phyloP scores from a whole-genome alignment of 2,113 vertebrate genomes.

The Chiloscyllium plagiosum region DNA sequence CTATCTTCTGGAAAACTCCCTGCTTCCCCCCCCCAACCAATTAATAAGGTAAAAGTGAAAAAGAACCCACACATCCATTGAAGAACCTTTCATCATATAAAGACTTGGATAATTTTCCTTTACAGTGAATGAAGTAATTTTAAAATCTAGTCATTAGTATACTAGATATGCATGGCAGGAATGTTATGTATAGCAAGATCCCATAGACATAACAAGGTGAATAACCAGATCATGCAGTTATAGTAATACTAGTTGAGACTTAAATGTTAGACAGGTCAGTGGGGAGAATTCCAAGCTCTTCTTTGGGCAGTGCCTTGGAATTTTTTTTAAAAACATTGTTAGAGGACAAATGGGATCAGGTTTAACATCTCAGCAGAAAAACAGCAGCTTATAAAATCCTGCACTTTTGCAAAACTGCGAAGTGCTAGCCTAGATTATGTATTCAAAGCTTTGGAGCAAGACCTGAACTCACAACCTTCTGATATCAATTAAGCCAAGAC shows the following conservation, averaged over 20 bases:
- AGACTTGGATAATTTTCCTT: background rate
- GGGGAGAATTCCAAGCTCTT: background rate
- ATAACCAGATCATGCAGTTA: background rate
- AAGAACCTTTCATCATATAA: background rate
- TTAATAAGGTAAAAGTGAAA: background rate
- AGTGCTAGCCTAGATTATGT: background rate
- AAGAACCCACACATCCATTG: background rate
- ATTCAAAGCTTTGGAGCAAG: background rate
- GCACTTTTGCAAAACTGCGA: background rate
- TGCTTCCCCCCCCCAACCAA: background rate
- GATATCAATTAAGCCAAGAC: background rate
- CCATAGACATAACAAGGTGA: background rate
- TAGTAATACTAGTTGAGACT: background rate
- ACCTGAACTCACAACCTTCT: background rate
- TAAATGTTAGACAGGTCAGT: background rate
- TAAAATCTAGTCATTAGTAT: background rate
- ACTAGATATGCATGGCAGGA: background rate
- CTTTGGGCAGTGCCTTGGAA: background rate
- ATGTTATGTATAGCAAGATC: background rate
- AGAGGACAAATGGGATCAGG: background rate
- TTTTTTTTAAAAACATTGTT: background rate
- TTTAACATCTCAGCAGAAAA: background rate
- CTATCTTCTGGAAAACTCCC: no score
- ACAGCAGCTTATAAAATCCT: background rate
- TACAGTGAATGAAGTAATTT: background rate